Percentiles rank a stretch among this genome's conserved stretches.
Conservation (phyloP, 2,888 invertebrate species). For the Sarcophaga carnaria region DNA sequence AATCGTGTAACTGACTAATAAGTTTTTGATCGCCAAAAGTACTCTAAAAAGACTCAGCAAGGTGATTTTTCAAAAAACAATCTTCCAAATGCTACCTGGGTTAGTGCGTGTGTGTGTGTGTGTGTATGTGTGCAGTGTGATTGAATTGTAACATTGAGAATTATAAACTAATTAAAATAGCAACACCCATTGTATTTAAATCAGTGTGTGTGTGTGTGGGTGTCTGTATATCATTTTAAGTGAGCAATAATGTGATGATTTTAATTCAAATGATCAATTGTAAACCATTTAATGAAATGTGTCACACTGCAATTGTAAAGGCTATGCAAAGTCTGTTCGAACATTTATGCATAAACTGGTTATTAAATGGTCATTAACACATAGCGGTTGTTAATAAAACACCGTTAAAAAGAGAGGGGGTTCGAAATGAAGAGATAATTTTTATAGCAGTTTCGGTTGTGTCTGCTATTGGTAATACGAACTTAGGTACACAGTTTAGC, state of each 20-base stretch:
- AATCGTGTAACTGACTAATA: too few relatives aligned
- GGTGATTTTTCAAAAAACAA: too few relatives aligned
- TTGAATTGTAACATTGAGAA: constrained; percentile 30
- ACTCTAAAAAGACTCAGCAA: too few relatives aligned
- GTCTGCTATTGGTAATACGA: too few relatives aligned
- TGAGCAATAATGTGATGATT: background rate
- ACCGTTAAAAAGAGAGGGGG: too few relatives aligned
- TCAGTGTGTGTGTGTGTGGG: background rate
- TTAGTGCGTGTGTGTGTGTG: background rate
- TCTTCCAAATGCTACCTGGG: too few relatives aligned
- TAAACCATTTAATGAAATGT: background rate
- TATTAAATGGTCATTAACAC: background rate
- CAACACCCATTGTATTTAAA: constrained; percentile 14
- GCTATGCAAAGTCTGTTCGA: background rate
- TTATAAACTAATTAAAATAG: constrained; percentile 42
- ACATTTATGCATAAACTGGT: background rate
- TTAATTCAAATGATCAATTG: background rate
- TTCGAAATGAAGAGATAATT: too few relatives aligned
- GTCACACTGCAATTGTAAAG: too few relatives aligned
- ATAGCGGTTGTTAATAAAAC: background rate
- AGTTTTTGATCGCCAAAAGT: too few relatives aligned
- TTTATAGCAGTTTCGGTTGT: too few relatives aligned
- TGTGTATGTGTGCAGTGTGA: background rate
- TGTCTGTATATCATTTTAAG: background rate
- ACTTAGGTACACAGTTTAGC: too few relatives aligned